A percentile compares a stretch with the other conserved stretches of the same genome.
Evolutionary conservation across 2,113 vertebrate species (phyloP).

Genomic region (Lethenteron reissneri): DNA sequence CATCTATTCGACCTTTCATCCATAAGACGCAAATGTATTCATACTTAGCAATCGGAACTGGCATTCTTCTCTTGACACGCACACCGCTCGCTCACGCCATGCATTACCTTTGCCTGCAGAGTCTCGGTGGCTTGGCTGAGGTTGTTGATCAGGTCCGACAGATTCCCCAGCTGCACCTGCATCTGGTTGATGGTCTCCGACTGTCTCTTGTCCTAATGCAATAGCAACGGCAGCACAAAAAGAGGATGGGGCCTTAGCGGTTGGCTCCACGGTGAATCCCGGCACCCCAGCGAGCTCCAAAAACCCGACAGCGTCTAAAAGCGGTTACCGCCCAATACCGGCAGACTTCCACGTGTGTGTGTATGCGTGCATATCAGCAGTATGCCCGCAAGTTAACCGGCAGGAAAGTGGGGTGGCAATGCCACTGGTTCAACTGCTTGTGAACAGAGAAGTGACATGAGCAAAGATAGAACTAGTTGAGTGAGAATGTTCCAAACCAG

Average conservation of each 20-base stretch:
- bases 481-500: too few species aligned
- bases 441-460: too few species aligned
- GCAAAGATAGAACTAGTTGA: too few species aligned
- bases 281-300: slow-evolving; percentile 7
- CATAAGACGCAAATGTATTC: not conserved
- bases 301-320: not conserved
- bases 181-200: slow-evolving; percentile 79
- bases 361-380: too few species aligned
- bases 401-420: too few species aligned
- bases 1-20: not conserved
- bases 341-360: not conserved
- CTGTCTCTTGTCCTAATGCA: slow-evolving; percentile 57
- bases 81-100: not conserved
- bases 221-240: slow-evolving; percentile 7
- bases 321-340: not conserved
- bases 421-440: too few species aligned
- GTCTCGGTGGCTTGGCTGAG: slow-evolving; percentile 44
- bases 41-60: not conserved
- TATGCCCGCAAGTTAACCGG: too few species aligned
- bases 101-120: slow-evolving; percentile 56
- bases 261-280: not conserved
- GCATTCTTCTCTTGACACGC: not conserved
- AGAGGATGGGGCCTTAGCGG: slow-evolving; percentile 7
- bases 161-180: slow-evolving; percentile 62
- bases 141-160: slow-evolving; percentile 66